phyloP scores from a whole-genome alignment of 1,140 invertebrate species.

The Aphelenchoides besseyi region DNA sequence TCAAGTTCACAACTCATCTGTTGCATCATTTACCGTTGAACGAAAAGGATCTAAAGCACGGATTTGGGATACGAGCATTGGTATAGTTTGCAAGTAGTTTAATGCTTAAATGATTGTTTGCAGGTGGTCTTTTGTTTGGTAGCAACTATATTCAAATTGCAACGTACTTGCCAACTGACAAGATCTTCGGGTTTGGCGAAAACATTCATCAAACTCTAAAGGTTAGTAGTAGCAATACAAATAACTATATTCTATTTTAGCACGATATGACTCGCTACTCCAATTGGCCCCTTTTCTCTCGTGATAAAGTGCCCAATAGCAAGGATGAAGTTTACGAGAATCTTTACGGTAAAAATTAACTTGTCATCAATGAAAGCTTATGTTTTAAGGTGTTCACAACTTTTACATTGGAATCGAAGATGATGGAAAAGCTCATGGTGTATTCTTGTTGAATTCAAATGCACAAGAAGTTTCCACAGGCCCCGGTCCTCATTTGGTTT shows the following conservation, averaged over 20 bases:
- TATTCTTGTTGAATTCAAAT: conserved; percentile 66
- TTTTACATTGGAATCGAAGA: conserved; percentile 68
- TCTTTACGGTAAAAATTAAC: conserved; percentile 1
- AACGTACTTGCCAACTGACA: conserved; percentile 70
- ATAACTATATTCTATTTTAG: conserved; percentile 1
- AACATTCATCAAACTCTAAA: conserved; percentile 66
- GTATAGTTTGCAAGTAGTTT: too few species aligned
- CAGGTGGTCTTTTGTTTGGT: conserved; percentile 68
- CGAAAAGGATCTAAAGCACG: conserved; percentile 32
- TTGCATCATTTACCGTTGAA: conserved; percentile 36
- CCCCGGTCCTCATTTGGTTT: conserved; percentile 56
- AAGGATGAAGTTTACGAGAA: not conserved
- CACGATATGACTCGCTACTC: conserved; percentile 61
- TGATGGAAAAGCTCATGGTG: conserved; percentile 65
- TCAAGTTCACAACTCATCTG: conserved; percentile 7
- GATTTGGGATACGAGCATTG: conserved; percentile 72
- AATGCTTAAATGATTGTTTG: not conserved
- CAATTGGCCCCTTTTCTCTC: conserved; percentile 64
- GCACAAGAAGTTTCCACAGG: conserved; percentile 62
- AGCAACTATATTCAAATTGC: conserved; percentile 82
- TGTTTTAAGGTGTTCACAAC: conserved; percentile 66
- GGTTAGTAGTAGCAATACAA: not conserved
- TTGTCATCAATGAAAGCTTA: too few species aligned
- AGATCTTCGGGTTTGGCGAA: conserved; percentile 80
- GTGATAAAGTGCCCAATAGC: conserved; percentile 22